Percentiles rank a stretch among this genome's conserved stretches.
These are phyloP conservation scores for Ursus arctos DNA, from an alignment of 2,113 vertebrate species.

Conservation along the genomic window DNA sequence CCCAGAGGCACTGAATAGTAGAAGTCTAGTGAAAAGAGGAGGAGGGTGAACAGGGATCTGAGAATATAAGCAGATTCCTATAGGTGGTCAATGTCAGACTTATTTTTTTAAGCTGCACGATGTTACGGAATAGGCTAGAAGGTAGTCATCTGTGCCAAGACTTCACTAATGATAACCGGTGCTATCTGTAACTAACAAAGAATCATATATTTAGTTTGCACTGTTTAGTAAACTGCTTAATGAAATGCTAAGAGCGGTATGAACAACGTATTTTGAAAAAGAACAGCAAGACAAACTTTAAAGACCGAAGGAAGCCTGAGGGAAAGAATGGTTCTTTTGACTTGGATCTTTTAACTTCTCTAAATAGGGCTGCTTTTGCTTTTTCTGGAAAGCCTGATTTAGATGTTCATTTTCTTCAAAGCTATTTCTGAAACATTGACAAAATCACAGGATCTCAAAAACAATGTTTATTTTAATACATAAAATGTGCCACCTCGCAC, in stretches of 20 bases:
- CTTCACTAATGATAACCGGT: not conserved
- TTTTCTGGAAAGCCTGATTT: slow-evolving; percentile 31
- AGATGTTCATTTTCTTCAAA: slow-evolving; percentile 60
- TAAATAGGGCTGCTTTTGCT: not conserved
- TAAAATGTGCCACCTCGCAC: slow-evolving; percentile 57
- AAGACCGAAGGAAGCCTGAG: not conserved
- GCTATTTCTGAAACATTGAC: slow-evolving; percentile 53
- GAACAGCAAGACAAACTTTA: slow-evolving; percentile 15
- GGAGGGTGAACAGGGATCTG: not conserved
- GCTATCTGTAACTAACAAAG: slow-evolving; percentile 8
- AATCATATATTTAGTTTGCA: not conserved
- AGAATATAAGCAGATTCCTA: not conserved
- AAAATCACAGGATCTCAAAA: slow-evolving; percentile 72
- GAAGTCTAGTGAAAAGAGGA: not conserved
- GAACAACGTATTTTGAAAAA: not conserved
- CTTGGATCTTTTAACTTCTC: slow-evolving; percentile 17
- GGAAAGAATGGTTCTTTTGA: not conserved
- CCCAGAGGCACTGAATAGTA: not conserved
- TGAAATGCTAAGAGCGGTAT: not conserved
- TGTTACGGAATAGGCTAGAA: not conserved
- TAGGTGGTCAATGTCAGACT: not conserved
- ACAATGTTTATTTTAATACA: slow-evolving; percentile 76
- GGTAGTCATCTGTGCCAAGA: not conserved
- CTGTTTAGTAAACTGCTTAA: not conserved
- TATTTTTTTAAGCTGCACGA: not conserved